Base-by-base conservation (phyloP, 2,888 invertebrate genomes). In the Cerastis rubricosa region DNA sequence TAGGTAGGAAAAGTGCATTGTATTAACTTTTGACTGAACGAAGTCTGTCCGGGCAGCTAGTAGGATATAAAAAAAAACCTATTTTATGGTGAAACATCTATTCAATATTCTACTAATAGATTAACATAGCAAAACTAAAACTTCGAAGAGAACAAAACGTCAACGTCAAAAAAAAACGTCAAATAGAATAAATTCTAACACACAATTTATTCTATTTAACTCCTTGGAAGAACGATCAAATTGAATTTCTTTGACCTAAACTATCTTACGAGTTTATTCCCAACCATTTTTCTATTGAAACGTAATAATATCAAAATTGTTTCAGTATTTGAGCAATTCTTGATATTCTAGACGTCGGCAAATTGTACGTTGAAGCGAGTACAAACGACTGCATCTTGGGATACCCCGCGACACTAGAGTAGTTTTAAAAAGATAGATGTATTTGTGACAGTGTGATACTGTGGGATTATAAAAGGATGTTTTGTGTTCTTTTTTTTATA, bases 251-350 rank as follows among this genome's bases (percentile, higher is more conserved):
- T 71, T 72, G 65, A 85, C 74, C 73, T 25, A 29, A 19, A 45
- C 45, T 67, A 19, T 76, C 69, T 78, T 81, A 54, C 35, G 35
- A 40, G 8, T 40, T n/a, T 71, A 74, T 76, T 75, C 82, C 64
- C 65, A 74, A 84, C 80, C 80, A 84, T 84, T 83, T 86, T 82
- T 86, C 83, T 78, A 84, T 86, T 87, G 88, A 86, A 89, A 90
- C 86, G 83, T 86, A 83, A 83, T 80, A 79, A 83, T 80, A 79
- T 78, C 76, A 81, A 85, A 87, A 89, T 85, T 87, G 88, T 88
- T 84, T 74, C 73, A 76, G 73, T 71, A 81, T 71, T 82, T 80
- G 74, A 76, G 63, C 75, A 78, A 78, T 77, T 80, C 43, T 61
- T 76, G 65, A 75, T 76, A 80, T 76, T 83, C 70, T 69, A 69